phyloP scores from a whole-genome alignment of 2,797 vertebrate species.

The Rallus crepitans region DNA sequence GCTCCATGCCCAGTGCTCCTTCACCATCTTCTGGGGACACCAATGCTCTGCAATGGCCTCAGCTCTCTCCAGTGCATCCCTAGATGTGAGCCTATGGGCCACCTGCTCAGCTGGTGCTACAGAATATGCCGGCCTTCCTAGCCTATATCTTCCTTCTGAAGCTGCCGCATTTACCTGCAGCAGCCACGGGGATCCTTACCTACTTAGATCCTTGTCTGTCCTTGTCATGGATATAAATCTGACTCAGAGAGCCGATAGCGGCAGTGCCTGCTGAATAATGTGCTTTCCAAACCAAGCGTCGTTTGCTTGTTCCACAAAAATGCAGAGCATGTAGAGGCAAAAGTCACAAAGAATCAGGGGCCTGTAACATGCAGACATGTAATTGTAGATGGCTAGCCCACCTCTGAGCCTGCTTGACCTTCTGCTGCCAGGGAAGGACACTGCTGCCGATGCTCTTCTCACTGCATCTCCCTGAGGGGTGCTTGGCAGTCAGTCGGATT shows the following conservation, averaged over 20 bases:
- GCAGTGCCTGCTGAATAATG: neutral
- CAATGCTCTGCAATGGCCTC: fast-evolving
- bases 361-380: fast-evolving
- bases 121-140: neutral
- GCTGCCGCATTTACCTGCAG: neutral
- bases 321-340: neutral
- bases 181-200: neutral
- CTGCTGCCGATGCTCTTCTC: neutral
- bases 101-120: fast-evolving
- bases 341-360: neutral
- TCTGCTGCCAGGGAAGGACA: neutral
- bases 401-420: neutral
- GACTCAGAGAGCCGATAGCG: neutral
- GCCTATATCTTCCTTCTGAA: neutral
- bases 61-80: neutral
- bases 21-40: neutral
- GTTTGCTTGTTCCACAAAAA: neutral
- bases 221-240: neutral
- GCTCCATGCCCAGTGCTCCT: neutral
- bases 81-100: too few species aligned
- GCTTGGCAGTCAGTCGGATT: fast-evolving
- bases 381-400: neutral
- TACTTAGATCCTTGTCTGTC: neutral
- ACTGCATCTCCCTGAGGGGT: neutral
- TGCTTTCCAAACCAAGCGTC: neutral